A percentile compares a stretch with the other conserved stretches of the same genome.
Evolutionary conservation across 1,140 invertebrate species (phyloP).

Genomic region (Scaptomyza pallida): DNA sequence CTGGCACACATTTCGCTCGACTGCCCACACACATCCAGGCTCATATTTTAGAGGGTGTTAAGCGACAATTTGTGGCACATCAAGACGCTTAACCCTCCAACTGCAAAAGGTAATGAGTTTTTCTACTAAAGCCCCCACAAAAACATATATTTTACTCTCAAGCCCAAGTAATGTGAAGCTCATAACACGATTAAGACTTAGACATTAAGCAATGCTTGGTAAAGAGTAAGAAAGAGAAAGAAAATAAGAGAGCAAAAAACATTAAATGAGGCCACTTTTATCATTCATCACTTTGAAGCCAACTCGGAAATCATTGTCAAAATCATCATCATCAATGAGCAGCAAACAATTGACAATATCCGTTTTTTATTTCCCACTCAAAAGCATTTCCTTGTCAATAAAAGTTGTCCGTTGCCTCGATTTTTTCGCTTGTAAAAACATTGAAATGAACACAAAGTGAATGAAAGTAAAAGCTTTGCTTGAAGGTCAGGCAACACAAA

Average conservation of each 20-base stretch:
- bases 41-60: constrained; percentile 78
- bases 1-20: constrained; percentile 36
- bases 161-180: constrained; percentile 11
- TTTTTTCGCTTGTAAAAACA: constrained; percentile 11
- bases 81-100: constrained; percentile 31
- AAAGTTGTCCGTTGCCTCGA: constrained; percentile 35
- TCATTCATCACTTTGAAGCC: constrained; percentile 10
- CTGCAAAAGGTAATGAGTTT: constrained; percentile 57
- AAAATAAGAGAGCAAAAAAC: too few relatives aligned
- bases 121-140: constrained; percentile 13
- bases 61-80: constrained; percentile 71
- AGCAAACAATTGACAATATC: constrained; percentile 48
- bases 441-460: constrained; percentile 34
- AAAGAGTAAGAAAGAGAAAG: background rate
- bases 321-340: too few relatives aligned
- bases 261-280: constrained; percentile 6
- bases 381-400: constrained; percentile 56
- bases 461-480: constrained; percentile 28
- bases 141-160: constrained; percentile 28
- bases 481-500: background rate
- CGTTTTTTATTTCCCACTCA: constrained; percentile 44
- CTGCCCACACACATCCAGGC: constrained; percentile 42
- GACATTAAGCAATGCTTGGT: constrained; percentile 14
- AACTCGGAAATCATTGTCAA: constrained; percentile 13
- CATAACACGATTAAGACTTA: constrained; percentile 23